Evolutionary conservation across 2,888 invertebrate species (phyloP), one percentile per base, ranked within the genome.

Genomic region (Diogma glabrata): DNA sequence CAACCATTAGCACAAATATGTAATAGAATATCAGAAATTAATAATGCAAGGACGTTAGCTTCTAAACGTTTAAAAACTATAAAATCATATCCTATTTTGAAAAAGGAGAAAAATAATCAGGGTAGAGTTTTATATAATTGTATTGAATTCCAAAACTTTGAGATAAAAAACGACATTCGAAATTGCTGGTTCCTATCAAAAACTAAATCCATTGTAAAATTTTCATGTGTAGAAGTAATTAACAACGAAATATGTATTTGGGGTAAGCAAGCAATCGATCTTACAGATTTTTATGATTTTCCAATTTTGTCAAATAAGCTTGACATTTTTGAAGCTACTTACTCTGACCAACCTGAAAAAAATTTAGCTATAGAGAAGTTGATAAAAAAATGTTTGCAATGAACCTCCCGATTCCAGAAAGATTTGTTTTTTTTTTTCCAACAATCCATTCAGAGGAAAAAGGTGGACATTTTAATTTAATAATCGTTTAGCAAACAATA

Each of bases 1-100:
- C 57, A 54, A 40, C 57, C 57, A 38, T 24, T 59, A 8, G 52
- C 57, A 47, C 57, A 57, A 54, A 49, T 57, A 17, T 43, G 52
- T 24, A 58, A 57, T 52, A 48, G 58, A 51, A 40, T 51, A n/a
- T 12, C 51, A 23, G 24, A 47, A 24, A 40, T 52, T 47, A 50
- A 49, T 51, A 14, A 9, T 14, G 22, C 26, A 30, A 20, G 30
- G 33, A 8, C 20, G 14, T n/a, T 14, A 6, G 16, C 6, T 33
- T 33, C 6, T 33, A 33, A 38, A 16, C 16, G 19, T 4, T 4
- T 7, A 33, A 33, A 4, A n/a, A 12, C 10, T 12, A 38, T 4
- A n/a, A n/a, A 38, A 16, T 38, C 38, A 4, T 38, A 38, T 38
- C 38, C 38, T 16, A 16, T 38, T 17, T 16, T 38, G 10, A n/a